Base-by-base conservation (phyloP, 2,113 vertebrate species). In the Todiramphus chloris region DNA sequence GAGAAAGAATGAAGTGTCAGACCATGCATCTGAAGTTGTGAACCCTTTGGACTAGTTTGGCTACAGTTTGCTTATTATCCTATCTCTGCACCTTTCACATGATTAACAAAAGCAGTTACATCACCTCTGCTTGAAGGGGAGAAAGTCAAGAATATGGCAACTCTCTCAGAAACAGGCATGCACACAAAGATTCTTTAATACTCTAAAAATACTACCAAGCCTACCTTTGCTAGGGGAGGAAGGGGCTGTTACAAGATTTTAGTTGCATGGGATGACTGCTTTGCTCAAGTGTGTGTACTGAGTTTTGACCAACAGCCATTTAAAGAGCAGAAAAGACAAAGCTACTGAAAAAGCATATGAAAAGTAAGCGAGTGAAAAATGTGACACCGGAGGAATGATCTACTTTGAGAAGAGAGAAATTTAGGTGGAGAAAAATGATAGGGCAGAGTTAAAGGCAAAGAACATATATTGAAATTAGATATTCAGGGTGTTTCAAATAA, bases 131-230 rank as follows among this genome's bases (percentile, higher is more conserved):
- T 85, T 69, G 46, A 83, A 85, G 79, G 31, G 58, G 75, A 83
- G 78, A 59, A 95, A 92, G 72, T 90, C 84, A 85, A 76, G 80
- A 78, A 91, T 85, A 90, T 87, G 82, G 90, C 78, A 95, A 12
- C 28, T 55, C 72, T 95, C 75, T 93, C 67, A 88, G 77, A 81
- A 79, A 59, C 27, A 85, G 50, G 28, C 66, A 88, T 39, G 28
- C 18, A 28, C 59, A 60, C 80, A 77, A 82, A 39, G 60, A 55
- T 62, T 56, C 72, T 44, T 85, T 93, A 64, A 94, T 82, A 10
- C 1, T 51, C 53, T 72, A 83, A 66, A 84, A 89, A 95, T 87
- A 68, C 46, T 76, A 78, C 16, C 51, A 62, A 91, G 35, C 10
- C 48, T 64, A 69, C 74, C 70, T 95, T 79, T 91, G 44, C 78